A percentile compares a stretch with the other conserved stretches of the same genome.
These are phyloP conservation scores for Drepana arcuata DNA, from an alignment of 1,140 invertebrate species.

Conservation along the genomic window DNA sequence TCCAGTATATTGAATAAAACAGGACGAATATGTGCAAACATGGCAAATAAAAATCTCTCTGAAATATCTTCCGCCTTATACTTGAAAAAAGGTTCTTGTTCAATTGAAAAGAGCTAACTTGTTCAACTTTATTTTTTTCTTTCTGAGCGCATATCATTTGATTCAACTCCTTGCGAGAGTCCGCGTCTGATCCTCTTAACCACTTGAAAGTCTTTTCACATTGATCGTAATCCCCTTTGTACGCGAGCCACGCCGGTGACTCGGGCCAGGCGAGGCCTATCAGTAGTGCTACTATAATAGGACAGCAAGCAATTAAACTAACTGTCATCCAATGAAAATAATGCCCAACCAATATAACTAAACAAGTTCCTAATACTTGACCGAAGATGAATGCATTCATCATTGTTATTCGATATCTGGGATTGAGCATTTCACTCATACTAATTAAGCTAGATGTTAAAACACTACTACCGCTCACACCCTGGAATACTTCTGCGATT, in stretches of 20 bases:
- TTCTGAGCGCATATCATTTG: conserved; percentile 3
- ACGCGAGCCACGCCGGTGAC: conserved; percentile 9
- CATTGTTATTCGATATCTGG: conserved; percentile 2
- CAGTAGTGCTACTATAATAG: conserved; percentile 1
- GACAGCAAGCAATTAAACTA: conserved; percentile 4
- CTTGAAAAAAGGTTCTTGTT: too few relatives aligned
- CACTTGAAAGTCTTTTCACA: conserved; percentile 7
- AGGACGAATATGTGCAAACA: conserved; percentile 6
- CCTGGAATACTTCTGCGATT: conserved; percentile 10
- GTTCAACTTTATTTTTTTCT: too few relatives aligned
- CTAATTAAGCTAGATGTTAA: conserved; percentile 1
- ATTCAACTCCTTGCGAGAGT: conserved; percentile 4
- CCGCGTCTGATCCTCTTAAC: conserved; percentile 6
- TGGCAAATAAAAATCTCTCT: not conserved
- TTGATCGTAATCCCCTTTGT: conserved; percentile 5
- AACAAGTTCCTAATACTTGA: conserved; percentile 7
- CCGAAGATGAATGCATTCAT: not conserved
- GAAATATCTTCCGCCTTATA: too few relatives aligned
- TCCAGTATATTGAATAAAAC: conserved; percentile 6
- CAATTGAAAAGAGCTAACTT: too few relatives aligned
- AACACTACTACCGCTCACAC: conserved; percentile 5
- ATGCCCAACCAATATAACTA: conserved; percentile 4
- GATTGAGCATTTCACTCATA: conserved; percentile 8
- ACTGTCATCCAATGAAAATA: conserved; percentile 11
- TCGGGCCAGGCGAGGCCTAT: conserved; percentile 4